Evolutionary conservation across 37 sponge, comb jelly and placozoan genomes (phyloP).

Genomic region (Hexactinellida sp.): DNA sequence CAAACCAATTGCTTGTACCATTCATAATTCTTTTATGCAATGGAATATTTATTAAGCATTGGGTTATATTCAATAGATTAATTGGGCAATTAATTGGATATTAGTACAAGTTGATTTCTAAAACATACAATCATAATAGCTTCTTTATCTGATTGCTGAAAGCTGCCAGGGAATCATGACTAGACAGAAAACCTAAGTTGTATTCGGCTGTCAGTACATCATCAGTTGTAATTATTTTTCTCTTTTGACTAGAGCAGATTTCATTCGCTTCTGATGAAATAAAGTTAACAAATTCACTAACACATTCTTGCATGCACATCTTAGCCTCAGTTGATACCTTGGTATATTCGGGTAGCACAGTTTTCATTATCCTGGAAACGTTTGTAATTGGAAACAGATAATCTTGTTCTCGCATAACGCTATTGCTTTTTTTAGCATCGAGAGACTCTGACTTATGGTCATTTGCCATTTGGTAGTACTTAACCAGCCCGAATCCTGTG

Average conservation of each 20-base stretch:
- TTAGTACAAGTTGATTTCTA: too few relatives aligned
- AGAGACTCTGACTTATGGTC: not conserved
- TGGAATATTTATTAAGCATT: too few relatives aligned
- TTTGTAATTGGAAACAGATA: conserved; percentile 1
- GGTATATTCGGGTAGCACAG: not conserved
- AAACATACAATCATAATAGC: too few relatives aligned
- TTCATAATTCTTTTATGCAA: too few relatives aligned
- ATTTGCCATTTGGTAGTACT: not conserved
- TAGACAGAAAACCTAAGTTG: not conserved
- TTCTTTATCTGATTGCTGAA: not conserved
- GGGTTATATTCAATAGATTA: too few relatives aligned
- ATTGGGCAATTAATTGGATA: too few relatives aligned
- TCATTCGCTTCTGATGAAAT: not conserved
- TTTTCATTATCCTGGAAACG: conserved; percentile 8
- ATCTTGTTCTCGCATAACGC: not conserved
- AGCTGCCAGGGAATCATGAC: not conserved
- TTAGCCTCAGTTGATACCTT: not conserved
- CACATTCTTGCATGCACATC: conserved; percentile 15
- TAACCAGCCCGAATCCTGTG: not conserved
- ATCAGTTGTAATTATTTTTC: not conserved
- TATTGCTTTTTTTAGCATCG: not conserved
- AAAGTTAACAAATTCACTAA: not conserved
- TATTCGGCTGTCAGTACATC: not conserved
- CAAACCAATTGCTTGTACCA: too few relatives aligned
- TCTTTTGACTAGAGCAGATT: not conserved